Evolutionary conservation across 1,140 invertebrate species (phyloP), one percentile per base, ranked within the genome.

Genomic region (Dendroctonus valens): DNA sequence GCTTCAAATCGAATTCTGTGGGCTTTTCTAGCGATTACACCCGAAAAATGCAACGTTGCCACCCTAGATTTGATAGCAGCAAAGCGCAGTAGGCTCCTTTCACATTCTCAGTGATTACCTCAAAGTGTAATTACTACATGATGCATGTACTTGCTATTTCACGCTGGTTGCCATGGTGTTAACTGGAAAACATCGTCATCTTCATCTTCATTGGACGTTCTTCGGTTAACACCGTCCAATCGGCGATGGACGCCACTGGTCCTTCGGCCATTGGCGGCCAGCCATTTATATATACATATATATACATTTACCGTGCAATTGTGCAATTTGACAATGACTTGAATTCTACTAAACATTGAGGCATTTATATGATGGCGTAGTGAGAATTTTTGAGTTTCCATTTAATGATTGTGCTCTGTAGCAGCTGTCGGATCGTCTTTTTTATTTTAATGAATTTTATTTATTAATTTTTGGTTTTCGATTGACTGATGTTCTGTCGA

Each of bases 351-450:
- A 71, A 74, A 74, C 62, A 74, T 74, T 71, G 73, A 26, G 26
- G 26, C 26, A 26, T 26, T 26, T 70, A 74, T 71, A 74, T 74
- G 74, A 74, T 74, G 74, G 72, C 74, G 74, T 75, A 75, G 70
- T 70, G 69, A 70, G 68, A 75, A 70, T 12, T 9, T 72, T 69
- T 65, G 65, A 50, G 70, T 70, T 72, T 68, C 66, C 70, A 72
- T 58, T 71, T 72, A 74, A 73, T 75, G 73, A 72, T 74, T 74
- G 72, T 74, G 73, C 73, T 26, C 26, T 73, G 73, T 74, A 75
- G 72, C 70, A 71, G 69, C 72, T 74, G 72, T 70, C 66, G 69
- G 66, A 73, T 74, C 73, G 72, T 74, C 69, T 69, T 71, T 63
- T 42, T 67, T 59, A 26, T 26, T 26, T 26, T 26, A 26, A 26